Evolutionary conservation across 2,113 vertebrate genomes (phyloP).

Genomic region (Plecotus auritus): DNA sequence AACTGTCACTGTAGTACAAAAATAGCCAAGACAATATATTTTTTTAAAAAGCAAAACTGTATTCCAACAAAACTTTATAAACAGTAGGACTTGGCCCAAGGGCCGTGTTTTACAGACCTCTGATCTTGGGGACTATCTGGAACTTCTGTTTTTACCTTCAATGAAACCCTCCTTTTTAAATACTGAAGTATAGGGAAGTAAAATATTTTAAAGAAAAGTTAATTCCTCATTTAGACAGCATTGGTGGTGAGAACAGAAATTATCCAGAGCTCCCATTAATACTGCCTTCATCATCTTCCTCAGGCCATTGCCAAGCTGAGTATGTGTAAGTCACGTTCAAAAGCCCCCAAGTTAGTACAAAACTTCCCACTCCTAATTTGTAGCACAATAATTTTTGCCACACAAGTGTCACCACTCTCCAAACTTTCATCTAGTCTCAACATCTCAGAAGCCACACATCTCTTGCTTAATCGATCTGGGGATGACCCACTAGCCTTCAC

Average conservation of each 20-base stretch:
- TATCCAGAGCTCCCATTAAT: not conserved
- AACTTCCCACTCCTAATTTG: not conserved
- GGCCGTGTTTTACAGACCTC: not conserved
- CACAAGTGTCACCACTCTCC: not conserved
- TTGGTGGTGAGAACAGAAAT: not conserved
- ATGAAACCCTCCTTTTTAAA: not conserved
- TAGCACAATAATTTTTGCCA: not conserved
- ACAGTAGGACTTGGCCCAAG: not conserved
- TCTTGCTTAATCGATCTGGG: not conserved
- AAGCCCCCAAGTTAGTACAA: slow-evolving; percentile 77
- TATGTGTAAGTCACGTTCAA: slow-evolving; percentile 82
- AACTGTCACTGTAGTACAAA: not conserved
- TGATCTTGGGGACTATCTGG: not conserved
- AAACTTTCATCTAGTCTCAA: not conserved
- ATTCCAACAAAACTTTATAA: not conserved
- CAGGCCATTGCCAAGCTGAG: slow-evolving; percentile 76
- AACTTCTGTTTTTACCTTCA: not conserved
- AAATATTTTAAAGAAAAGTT: not conserved
- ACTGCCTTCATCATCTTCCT: not conserved
- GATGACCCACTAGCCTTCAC: not conserved
- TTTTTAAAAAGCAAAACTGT: not conserved
- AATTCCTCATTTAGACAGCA: not conserved
- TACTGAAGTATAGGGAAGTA: not conserved
- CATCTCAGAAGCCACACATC: not conserved
- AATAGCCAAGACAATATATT: not conserved